phyloP scores from a whole-genome alignment of 2,113 vertebrate genomes.

The Prolemur simus region DNA sequence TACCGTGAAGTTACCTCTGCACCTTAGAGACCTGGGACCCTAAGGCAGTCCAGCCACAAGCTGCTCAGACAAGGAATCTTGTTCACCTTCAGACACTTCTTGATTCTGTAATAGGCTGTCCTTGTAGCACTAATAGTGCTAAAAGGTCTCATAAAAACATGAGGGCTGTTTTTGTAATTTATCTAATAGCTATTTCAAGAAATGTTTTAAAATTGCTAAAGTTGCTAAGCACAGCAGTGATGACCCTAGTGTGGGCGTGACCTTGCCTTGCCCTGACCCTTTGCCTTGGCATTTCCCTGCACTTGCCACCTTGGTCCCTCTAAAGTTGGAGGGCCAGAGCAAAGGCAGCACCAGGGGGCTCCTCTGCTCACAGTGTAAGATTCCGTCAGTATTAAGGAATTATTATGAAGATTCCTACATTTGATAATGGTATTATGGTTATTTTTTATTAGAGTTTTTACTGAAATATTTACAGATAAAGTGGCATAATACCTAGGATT shows the following conservation, averaged over 20 bases:
- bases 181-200: neutral
- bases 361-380: neutral
- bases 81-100: neutral
- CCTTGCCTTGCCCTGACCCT: neutral
- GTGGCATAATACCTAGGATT: neutral
- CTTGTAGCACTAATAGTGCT: neutral
- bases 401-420: neutral
- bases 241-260: neutral
- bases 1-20: neutral
- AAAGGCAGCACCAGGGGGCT: neutral
- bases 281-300: neutral
- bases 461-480: constrained; percentile 28
- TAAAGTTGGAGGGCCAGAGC: neutral
- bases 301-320: neutral
- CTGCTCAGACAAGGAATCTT: neutral
- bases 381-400: neutral
- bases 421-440: neutral
- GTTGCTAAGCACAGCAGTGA: neutral
- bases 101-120: neutral
- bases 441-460: neutral
- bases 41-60: neutral
- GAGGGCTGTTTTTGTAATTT: neutral
- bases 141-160: neutral
- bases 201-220: neutral
- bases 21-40: neutral